Evolutionary conservation across 2,113 vertebrate genomes (phyloP).

Genomic region (Coptodon bakossiorum): DNA sequence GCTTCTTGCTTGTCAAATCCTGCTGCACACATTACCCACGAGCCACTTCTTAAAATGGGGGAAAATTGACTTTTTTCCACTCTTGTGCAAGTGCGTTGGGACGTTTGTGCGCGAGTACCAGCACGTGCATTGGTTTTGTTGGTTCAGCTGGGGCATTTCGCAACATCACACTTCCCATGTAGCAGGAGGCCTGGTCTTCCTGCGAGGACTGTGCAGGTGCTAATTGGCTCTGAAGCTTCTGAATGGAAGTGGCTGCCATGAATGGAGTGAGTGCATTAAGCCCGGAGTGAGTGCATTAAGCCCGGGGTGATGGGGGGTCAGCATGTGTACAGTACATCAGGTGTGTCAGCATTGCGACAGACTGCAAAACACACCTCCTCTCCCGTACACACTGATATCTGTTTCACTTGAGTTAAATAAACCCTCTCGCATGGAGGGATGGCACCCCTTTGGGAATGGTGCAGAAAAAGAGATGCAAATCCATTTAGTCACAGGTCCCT

Average conservation of each 20-base stretch:
- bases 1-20: not conserved
- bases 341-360: not conserved
- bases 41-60: not conserved
- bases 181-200: constrained; percentile 9
- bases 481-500: constrained; percentile 57
- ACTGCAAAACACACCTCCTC: constrained; percentile 2
- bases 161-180: constrained; percentile 26
- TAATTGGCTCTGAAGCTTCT: constrained; percentile 46
- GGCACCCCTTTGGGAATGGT: constrained; percentile 32
- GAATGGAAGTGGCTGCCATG: constrained; percentile 31
- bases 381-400: not conserved
- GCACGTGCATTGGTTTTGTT: not conserved
- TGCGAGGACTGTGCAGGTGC: constrained; percentile 19
- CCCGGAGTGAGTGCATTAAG: not conserved
- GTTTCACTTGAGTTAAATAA: not conserved
- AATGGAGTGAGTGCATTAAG: constrained; percentile 1
- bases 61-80: not conserved
- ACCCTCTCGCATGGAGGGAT: not conserved
- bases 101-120: not conserved
- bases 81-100: not conserved
- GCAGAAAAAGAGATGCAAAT: constrained; percentile 48
- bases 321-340: not conserved
- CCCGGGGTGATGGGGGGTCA: not conserved
- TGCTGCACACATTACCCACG: not conserved
- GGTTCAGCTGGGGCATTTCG: constrained; percentile 47